These are phyloP conservation scores for Oreortyx pictus DNA, from an alignment of 2,797 vertebrate genomes.

Conservation along the genomic window DNA sequence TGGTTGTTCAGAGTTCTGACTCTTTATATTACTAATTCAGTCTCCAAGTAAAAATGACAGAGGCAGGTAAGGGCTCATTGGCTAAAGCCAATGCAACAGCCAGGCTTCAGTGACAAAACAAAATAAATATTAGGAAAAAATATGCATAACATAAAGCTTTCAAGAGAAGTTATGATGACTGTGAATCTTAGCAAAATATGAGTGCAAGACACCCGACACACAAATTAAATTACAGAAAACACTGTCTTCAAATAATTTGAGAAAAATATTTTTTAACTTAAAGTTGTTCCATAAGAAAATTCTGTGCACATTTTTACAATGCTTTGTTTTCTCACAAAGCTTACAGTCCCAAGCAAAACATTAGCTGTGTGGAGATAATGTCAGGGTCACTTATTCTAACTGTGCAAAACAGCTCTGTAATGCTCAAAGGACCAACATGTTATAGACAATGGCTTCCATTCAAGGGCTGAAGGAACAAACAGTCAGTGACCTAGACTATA, in stretches of 20 bases:
- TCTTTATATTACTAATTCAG: background rate
- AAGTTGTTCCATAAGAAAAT: background rate
- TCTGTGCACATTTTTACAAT: background rate
- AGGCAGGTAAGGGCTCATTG: background rate
- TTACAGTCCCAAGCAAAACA: background rate
- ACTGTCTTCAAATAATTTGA: background rate
- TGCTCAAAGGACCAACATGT: background rate
- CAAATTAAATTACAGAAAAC: background rate
- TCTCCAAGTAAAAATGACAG: background rate
- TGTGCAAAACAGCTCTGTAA: background rate
- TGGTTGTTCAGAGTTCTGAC: background rate
- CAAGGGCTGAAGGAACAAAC: background rate
- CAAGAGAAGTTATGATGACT: background rate
- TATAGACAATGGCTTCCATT: background rate
- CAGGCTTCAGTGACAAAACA: background rate
- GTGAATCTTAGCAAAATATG: background rate
- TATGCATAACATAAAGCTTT: background rate
- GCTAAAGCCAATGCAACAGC: background rate
- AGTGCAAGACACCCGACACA: background rate
- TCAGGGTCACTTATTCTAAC: slow-evolving; percentile 22
- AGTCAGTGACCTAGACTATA: background rate
- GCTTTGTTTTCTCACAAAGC: slow-evolving; percentile 5
- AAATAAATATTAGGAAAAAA: background rate
- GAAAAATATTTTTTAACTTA: background rate
- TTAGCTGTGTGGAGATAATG: background rate